Base-by-base conservation (phyloP, 1,140 invertebrate species). In the Phymorhynchus buccinoides region DNA sequence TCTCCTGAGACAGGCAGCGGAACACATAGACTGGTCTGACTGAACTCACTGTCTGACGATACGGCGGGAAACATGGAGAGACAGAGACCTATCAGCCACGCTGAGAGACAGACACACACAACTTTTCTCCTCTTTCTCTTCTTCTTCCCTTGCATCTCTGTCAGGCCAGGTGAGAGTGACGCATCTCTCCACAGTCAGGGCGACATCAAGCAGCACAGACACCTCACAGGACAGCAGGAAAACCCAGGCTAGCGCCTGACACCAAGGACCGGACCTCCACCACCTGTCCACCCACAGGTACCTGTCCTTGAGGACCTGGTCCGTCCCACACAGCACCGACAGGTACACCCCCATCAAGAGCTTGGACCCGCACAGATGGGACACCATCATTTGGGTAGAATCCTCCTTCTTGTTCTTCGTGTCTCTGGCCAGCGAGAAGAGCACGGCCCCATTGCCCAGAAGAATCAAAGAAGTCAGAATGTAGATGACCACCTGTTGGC, bases 291-390 rank as follows among this genome's bases (percentile, higher is more conserved):
- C 73, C 32, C 71, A 82, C 27, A 88, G 81, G 79, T 91, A 91
- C 0, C 32, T 52, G n/a, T 88, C 90, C 4, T 88, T 80, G 82
- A 88, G 91, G 35, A 71, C 39, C 22, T 84, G 73, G 79, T 92
- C 90, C 1, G 89, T 88, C 1, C 77, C 52, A 35, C 89, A 90
- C 30, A 92, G 90, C 22, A 91, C 89, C 6, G 89, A 62, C 44
- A 92, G 66, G 52, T 92, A 92, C 1, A 91, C 75, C 16, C 90
- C 91, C 90, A 91, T 92, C 22, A 90, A 16, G 16, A 91, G 83
- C 71, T 91, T 90, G 18, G 90, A 87, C 14, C 88, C 41, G 42
- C 87, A 85, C 14, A 91, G 78, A 84, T 89, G 89, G 3, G 88
- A 77, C 32, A 90, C 83, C n/a, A 90, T 85, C 16, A 86, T 71